Percentiles rank a stretch among this genome's conserved stretches.
These are phyloP conservation scores for Plectrocnemia conspersa DNA, from an alignment of 1,140 invertebrate species.

Conservation along the genomic window DNA sequence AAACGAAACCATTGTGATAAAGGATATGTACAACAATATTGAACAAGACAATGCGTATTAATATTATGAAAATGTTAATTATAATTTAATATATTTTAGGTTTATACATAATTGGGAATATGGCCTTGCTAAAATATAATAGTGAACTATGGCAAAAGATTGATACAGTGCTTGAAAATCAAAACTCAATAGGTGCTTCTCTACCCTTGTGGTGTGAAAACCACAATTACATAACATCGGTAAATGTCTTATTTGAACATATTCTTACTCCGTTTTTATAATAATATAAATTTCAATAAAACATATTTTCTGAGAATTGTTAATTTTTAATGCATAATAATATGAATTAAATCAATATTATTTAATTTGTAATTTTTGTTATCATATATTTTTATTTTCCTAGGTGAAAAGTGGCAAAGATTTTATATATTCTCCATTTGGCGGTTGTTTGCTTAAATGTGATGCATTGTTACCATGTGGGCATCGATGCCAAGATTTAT, in stretches of 20 bases:
- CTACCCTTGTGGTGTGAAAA: conserved; percentile 50
- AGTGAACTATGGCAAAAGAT: conserved; percentile 55
- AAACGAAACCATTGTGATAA: no score
- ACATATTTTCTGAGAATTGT: background rate
- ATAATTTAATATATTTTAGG: conserved; percentile 37
- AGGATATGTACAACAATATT: no score
- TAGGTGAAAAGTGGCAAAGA: conserved; percentile 41
- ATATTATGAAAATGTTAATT: background rate
- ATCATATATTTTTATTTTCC: conserved; percentile 4
- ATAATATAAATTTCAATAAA: background rate
- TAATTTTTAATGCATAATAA: background rate
- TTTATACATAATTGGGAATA: conserved; percentile 63
- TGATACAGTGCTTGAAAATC: conserved; percentile 42
- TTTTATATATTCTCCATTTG: conserved; percentile 50
- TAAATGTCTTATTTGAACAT: conserved; percentile 25
- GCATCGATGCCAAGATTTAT: conserved; percentile 53
- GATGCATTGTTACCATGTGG: conserved; percentile 46
- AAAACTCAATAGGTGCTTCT: conserved; percentile 44
- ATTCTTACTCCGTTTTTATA: background rate
- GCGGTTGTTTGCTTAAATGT: conserved; percentile 50
- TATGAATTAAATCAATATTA: conserved; percentile 74
- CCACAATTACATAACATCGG: conserved; percentile 40
- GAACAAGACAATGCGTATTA: no score
- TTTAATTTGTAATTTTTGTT: conserved; percentile 62
- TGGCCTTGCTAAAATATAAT: conserved; percentile 52